These are phyloP conservation scores for Dufourea novaeangliae DNA, from an alignment of 1,140 invertebrate species.

Conservation along the genomic window DNA sequence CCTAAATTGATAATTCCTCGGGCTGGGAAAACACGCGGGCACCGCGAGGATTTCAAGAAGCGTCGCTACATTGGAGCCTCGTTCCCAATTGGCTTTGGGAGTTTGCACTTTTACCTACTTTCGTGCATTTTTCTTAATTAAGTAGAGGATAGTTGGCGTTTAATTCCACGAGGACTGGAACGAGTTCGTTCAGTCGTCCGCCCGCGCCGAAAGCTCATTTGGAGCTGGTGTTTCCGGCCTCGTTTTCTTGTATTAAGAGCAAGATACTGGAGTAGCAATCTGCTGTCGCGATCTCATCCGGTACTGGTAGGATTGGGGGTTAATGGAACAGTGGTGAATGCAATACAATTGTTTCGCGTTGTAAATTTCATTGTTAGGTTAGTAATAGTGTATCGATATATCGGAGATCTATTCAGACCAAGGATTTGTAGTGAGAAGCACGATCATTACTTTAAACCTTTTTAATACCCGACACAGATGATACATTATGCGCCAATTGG, in stretches of 20 bases:
- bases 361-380: neutral
- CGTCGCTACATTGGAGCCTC: neutral
- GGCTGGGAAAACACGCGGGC: conserved; percentile 36
- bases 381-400: neutral
- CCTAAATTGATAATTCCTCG: conserved; percentile 61
- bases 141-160: conserved; percentile 22
- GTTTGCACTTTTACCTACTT: conserved; percentile 45
- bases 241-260: neutral
- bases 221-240: neutral
- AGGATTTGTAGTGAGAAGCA: too few relatives aligned
- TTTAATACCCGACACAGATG: too few relatives aligned
- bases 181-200: neutral
- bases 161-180: neutral
- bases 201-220: neutral
- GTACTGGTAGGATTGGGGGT: too few relatives aligned
- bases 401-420: too few relatives aligned
- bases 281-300: too few relatives aligned
- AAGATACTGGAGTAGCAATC: too few relatives aligned
- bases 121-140: conserved; percentile 41
- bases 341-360: too few relatives aligned
- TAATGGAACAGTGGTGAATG: too few relatives aligned
- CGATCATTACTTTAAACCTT: too few relatives aligned
- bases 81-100: conserved; percentile 22
- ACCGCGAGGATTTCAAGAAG: neutral
- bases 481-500: too few relatives aligned